phyloP scores from a whole-genome alignment of 2,797 vertebrate genomes.

The Chaetophractus vellerosus region DNA sequence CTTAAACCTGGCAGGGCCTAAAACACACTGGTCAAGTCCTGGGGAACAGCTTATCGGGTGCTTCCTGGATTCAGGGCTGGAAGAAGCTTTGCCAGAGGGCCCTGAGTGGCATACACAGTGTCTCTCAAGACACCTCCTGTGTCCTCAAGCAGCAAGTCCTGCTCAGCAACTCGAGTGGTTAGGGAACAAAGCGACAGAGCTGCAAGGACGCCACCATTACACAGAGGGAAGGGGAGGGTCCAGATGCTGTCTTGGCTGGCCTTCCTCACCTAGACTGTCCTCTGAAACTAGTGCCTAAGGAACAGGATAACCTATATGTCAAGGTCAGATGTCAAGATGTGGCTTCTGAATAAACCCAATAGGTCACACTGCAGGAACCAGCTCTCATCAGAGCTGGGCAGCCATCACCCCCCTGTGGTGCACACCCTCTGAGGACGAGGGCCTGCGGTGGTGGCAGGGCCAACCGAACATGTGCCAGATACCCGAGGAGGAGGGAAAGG shows the following conservation, averaged over 20 bases:
- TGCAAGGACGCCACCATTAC: neutral
- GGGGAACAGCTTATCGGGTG: neutral
- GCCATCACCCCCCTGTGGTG: neutral
- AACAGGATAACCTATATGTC: neutral
- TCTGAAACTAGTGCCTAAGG: neutral
- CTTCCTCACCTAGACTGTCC: neutral
- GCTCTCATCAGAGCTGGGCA: neutral
- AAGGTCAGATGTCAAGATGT: accelerated
- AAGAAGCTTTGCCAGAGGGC: neutral
- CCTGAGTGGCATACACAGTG: accelerated
- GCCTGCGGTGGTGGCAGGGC: neutral
- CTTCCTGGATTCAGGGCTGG: neutral
- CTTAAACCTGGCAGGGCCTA: neutral
- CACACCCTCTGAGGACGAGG: neutral
- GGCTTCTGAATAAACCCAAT: accelerated
- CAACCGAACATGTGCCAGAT: accelerated
- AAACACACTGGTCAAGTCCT: neutral
- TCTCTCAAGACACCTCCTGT: too few species aligned
- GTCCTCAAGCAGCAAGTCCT: neutral
- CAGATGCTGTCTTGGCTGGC: neutral
- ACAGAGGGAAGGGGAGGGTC: neutral
- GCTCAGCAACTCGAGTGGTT: neutral
- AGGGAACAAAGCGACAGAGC: neutral
- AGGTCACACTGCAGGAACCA: accelerated
- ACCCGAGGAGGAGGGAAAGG: neutral